Conservation (phyloP, 1,140 invertebrate genomes). For the Pogonomyrmex californicus region DNA sequence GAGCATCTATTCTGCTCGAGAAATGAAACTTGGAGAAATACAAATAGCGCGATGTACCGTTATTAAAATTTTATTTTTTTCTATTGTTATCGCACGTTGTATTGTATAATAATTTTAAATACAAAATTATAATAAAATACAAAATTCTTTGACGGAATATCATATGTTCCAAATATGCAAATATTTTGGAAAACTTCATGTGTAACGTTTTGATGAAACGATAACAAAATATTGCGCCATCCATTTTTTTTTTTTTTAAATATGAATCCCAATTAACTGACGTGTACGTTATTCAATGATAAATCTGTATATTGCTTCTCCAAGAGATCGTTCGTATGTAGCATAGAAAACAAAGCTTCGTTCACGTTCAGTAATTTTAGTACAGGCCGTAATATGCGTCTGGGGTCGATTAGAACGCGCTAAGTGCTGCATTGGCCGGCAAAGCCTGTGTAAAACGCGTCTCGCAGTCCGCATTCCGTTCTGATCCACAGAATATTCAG, state of each 20-base stretch:
- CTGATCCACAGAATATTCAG: constrained; percentile 38
- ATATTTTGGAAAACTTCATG: background rate
- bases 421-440: constrained; percentile 5
- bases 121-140: too few relatives aligned
- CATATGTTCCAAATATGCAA: background rate
- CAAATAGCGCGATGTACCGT: background rate
- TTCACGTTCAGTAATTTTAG: constrained; percentile 43
- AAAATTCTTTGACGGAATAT: background rate
- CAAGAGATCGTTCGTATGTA: background rate
- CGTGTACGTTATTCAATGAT: background rate
- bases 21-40: constrained; percentile 19
- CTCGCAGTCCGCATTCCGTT: constrained; percentile 53
- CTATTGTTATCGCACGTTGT: background rate
- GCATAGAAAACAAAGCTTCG: constrained; percentile 20
- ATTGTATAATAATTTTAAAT: background rate
- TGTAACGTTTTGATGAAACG: background rate
- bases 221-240: background rate
- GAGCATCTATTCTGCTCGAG: constrained; percentile 12
- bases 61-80: constrained; percentile 3
- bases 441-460: constrained; percentile 33
- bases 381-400: constrained; percentile 32
- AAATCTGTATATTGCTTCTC: background rate
- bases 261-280: background rate
- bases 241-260: background rate
- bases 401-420: constrained; percentile 46